Evolutionary conservation across 92 coral and sea anemone species (phyloP), one percentile per base, ranked within the genome.

Genomic region (Actinernus sp.): DNA sequence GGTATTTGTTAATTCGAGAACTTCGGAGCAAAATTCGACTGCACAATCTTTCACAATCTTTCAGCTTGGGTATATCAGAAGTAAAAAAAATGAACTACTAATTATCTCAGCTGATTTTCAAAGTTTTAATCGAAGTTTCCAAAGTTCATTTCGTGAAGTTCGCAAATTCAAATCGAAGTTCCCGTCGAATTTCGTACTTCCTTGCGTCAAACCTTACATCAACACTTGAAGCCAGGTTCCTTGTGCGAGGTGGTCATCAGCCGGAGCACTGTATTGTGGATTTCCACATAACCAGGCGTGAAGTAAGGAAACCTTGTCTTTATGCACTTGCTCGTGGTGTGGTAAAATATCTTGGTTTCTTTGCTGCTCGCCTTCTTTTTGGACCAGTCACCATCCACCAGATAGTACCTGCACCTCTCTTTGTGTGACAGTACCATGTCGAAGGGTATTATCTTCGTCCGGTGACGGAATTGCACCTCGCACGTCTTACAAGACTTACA

Each of bases 401-500:
- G 85, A 68, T 43, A 78, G 55, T 46, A 25, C 78, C 85, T 58
- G n/a, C 36, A 31, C 26, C 71, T 33, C 30, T 78, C 85, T 50
- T 57, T 59, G 52, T 78, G 85, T 17, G 76, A 43, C 13, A 78
- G 41, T 40, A 60, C 51, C 24, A 56, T 32, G 25, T 79, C 65
- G 50, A 46, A 60, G 9, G 78, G 85, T 21, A 73, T 56, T 54
- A 55, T 53, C 32, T 73, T 54, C 51, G 55, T 46, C 16, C 62
- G 41, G 14, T 63, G 66, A 28, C 81, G 67, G 49, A 78, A 73
- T 32, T 63, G 81, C 23, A 74, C 17, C 20, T 64, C 55, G 49
- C 88, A 82, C 2, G 83, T 48, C 48, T 74, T 57, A 66, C 88
- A 82, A 20, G 62, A 49, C 2, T 26, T 78, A 4, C 68, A 66